A percentile compares a stretch with the other conserved stretches of the same genome.
Evolutionary conservation across 2,113 vertebrate species (phyloP).

Genomic region (Pteropus alecto): DNA sequence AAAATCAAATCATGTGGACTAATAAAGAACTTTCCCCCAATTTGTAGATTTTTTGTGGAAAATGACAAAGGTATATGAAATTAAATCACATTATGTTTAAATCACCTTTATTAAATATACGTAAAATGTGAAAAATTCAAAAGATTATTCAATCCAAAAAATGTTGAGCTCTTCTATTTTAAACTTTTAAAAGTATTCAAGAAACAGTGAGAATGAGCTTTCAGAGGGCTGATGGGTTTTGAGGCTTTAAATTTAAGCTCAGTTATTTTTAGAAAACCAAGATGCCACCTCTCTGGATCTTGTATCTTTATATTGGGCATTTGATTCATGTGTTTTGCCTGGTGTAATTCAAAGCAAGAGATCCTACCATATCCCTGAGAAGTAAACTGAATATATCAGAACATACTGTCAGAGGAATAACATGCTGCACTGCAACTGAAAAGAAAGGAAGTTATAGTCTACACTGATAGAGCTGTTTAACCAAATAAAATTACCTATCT

Average conservation of each 20-base stretch:
- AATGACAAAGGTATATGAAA: constrained; percentile 19
- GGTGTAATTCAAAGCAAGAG: constrained; percentile 57
- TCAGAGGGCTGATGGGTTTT: constrained; percentile 30
- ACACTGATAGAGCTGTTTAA: not conserved
- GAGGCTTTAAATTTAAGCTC: constrained; percentile 54
- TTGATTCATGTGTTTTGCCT: constrained; percentile 57
- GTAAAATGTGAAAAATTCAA: constrained; percentile 17
- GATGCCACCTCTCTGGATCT: constrained; percentile 59
- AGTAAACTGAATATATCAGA: constrained; percentile 22
- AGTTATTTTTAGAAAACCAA: constrained; percentile 72
- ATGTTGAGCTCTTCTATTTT: constrained; percentile 1
- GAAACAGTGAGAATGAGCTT: constrained; percentile 27
- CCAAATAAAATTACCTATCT: constrained; percentile 14
- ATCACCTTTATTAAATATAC: not conserved
- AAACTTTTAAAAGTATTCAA: constrained; percentile 41
- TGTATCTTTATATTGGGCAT: constrained; percentile 57
- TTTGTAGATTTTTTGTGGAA: constrained; percentile 39
- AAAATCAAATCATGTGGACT: constrained; percentile 39
- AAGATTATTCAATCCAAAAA: constrained; percentile 28
- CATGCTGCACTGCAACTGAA: not conserved
- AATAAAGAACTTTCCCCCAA: constrained; percentile 26
- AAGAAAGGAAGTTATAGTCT: not conserved
- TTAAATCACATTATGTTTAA: constrained; percentile 38
- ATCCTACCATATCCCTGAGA: constrained; percentile 10
- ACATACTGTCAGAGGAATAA: not conserved